Percentiles rank a stretch among this genome's conserved stretches.
Evolutionary conservation across 2,797 vertebrate genomes (phyloP).

Genomic region (Melopsittacus undulatus): DNA sequence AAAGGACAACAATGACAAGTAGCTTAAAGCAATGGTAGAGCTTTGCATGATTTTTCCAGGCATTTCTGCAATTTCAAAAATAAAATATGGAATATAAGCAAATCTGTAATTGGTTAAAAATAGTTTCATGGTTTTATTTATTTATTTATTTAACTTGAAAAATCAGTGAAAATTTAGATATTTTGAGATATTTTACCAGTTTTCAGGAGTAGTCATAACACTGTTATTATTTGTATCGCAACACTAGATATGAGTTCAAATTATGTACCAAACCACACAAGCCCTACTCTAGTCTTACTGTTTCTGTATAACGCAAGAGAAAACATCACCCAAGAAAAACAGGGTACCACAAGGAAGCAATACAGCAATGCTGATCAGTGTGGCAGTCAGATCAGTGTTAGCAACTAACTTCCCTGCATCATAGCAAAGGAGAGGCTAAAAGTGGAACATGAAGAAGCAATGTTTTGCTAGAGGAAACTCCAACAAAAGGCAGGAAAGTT

Average conservation of each 20-base stretch:
- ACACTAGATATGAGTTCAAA: neutral
- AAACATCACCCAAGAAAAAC: neutral
- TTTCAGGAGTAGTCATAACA: neutral
- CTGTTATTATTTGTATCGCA: neutral
- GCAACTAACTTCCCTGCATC: neutral
- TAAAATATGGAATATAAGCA: neutral
- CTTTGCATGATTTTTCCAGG: neutral
- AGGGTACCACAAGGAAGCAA: neutral
- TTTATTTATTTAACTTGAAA: neutral
- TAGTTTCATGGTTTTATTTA: neutral
- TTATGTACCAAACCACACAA: neutral
- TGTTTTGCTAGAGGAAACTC: neutral
- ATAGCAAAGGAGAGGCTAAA: neutral
- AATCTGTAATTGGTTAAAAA: neutral
- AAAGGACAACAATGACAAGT: neutral
- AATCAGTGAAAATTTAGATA: neutral
- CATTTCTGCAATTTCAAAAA: neutral
- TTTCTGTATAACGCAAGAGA: neutral
- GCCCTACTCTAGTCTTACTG: neutral
- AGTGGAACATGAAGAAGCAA: neutral
- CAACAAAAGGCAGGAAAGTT: neutral
- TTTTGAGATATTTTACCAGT: neutral
- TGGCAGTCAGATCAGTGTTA: neutral
- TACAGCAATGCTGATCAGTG: neutral
- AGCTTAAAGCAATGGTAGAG: neutral